Evolutionary conservation across 2,888 invertebrate species (phyloP).

Genomic region (Hyalella azteca): DNA sequence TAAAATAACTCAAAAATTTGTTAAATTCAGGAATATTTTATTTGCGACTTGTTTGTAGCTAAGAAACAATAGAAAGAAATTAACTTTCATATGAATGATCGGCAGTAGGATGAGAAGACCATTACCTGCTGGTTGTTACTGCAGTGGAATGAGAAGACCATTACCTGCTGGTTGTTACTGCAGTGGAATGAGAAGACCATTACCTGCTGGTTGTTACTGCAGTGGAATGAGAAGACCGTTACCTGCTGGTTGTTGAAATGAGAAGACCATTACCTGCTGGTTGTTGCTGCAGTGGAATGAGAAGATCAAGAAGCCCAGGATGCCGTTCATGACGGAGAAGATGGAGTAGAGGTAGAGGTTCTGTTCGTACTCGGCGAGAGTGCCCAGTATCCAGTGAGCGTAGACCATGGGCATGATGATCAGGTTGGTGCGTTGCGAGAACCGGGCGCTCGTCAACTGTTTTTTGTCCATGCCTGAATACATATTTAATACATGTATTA

Average conservation of each 20-base stretch:
- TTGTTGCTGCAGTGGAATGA: constrained; percentile 60
- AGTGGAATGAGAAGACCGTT: not conserved
- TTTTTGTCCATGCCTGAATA: constrained; percentile 58
- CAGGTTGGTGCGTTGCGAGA: constrained; percentile 61
- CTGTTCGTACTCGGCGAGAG: constrained; percentile 60
- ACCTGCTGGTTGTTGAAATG: not conserved
- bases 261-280: constrained; percentile 58
- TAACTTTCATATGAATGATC: too few relatives aligned
- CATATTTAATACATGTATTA: too few relatives aligned
- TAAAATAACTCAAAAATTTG: too few relatives aligned
- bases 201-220: not conserved
- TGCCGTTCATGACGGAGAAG: constrained; percentile 60
- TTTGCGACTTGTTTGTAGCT: too few relatives aligned
- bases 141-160: too few relatives aligned
- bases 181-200: not conserved
- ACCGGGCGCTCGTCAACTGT: constrained; percentile 59
- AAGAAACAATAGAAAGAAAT: too few relatives aligned
- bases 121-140: too few relatives aligned
- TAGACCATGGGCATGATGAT: constrained; percentile 60
- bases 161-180: not conserved
- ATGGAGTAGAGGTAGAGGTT: constrained; percentile 60
- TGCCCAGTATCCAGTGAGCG: constrained; percentile 59
- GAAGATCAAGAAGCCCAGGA: constrained; percentile 60
- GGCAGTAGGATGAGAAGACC: too few relatives aligned
- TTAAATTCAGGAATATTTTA: too few relatives aligned